A percentile compares a stretch with the other conserved stretches of the same genome.
phyloP scores from a whole-genome alignment of 2,113 vertebrate genomes.

The Mus spicilegus region DNA sequence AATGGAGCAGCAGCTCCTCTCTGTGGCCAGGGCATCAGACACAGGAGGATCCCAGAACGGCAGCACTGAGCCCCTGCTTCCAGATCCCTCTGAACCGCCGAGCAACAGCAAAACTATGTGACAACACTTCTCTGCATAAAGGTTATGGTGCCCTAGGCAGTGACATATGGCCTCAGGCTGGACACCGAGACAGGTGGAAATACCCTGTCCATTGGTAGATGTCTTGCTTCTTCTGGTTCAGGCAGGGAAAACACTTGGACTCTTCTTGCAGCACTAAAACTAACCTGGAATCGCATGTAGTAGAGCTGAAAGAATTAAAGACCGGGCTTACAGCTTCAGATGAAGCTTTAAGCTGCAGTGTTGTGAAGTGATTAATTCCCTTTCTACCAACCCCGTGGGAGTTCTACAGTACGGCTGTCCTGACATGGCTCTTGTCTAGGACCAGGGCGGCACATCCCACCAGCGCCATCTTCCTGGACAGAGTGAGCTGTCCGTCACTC shows the following conservation, averaged over 20 bases:
- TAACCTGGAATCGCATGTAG: slow-evolving; percentile 70
- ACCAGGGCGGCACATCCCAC: not conserved
- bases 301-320: slow-evolving; percentile 76
- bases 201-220: slow-evolving; percentile 63
- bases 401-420: slow-evolving; percentile 42
- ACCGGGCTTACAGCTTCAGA: slow-evolving; percentile 60
- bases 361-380: slow-evolving; percentile 43
- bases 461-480: not conserved
- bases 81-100: slow-evolving; percentile 15
- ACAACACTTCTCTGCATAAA: not conserved
- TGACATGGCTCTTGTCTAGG: slow-evolving; percentile 25
- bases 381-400: not conserved
- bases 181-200: not conserved
- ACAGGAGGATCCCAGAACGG: slow-evolving; percentile 51
- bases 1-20: slow-evolving; percentile 45
- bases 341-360: slow-evolving; percentile 73
- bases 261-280: slow-evolving; percentile 59
- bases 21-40: slow-evolving; percentile 54
- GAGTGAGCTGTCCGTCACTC: not conserved
- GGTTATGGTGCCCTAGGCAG: slow-evolving; percentile 23
- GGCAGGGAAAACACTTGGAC: slow-evolving; percentile 34
- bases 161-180: not conserved
- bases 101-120: slow-evolving; percentile 13
- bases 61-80: slow-evolving; percentile 54
- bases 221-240: not conserved